Conservation (phyloP, 2,797 vertebrate genomes). For the Leuciscus waleckii region DNA sequence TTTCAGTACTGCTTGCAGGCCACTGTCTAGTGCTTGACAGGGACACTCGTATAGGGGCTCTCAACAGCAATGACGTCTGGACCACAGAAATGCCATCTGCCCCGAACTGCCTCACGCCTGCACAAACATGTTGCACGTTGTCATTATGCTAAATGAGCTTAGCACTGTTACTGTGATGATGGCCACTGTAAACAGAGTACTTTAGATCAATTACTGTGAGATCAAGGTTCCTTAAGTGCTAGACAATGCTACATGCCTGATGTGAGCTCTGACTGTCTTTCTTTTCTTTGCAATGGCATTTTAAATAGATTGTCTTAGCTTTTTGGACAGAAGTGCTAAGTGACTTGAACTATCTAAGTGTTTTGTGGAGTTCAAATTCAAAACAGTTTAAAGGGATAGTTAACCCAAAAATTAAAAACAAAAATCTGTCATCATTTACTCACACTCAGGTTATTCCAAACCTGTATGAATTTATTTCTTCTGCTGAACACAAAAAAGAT, state of each 20-base stretch:
- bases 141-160: conserved; percentile 31
- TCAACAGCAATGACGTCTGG: conserved; percentile 33
- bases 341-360: not conserved
- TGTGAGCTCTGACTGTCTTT: not conserved
- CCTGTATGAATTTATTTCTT: too few species aligned
- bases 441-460: too few species aligned
- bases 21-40: not conserved
- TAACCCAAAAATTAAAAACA: not conserved
- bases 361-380: not conserved
- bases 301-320: not conserved
- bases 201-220: conserved; percentile 12
- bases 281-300: not conserved
- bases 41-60: not conserved
- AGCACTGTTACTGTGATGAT: conserved; percentile 13
- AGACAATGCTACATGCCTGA: not conserved
- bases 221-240: not conserved
- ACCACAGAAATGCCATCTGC: conserved; percentile 44
- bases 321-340: not conserved
- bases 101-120: not conserved
- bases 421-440: not conserved
- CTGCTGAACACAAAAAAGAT: too few species aligned
- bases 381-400: not conserved
- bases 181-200: conserved; percentile 6
- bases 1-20: conserved; percentile 14
- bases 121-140: conserved; percentile 20